Evolutionary conservation across 1,140 invertebrate species (phyloP).

Genomic region (Diabrotica virgifera): DNA sequence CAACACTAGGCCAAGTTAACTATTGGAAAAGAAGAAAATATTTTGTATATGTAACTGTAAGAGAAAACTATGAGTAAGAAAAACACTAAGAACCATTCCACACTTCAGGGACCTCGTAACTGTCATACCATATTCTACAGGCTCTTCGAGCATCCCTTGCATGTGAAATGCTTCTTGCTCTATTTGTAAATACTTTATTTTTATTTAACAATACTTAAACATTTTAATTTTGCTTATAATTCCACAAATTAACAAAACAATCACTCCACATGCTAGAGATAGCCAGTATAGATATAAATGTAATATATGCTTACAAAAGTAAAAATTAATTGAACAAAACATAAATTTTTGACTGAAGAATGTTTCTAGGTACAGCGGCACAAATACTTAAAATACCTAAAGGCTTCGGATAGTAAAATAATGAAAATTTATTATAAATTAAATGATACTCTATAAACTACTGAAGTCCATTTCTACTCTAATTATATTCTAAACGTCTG

Average conservation of each 20-base stretch:
- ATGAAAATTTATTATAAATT: too few relatives aligned
- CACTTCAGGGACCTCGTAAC: slow-evolving; percentile 25
- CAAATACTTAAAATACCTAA: too few relatives aligned
- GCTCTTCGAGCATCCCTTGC: slow-evolving; percentile 21
- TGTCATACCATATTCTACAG: slow-evolving; percentile 21
- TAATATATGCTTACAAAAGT: too few relatives aligned
- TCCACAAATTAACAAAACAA: not conserved
- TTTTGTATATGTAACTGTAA: too few relatives aligned
- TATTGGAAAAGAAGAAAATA: too few relatives aligned
- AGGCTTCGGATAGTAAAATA: too few relatives aligned
- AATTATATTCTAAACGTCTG: slow-evolving; percentile 32
- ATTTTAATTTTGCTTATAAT: too few relatives aligned
- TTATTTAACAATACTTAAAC: not conserved
- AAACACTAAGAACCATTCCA: slow-evolving; percentile 32
- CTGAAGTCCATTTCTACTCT: not conserved
- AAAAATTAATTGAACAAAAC: too few relatives aligned
- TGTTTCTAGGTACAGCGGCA: too few relatives aligned
- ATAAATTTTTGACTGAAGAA: too few relatives aligned
- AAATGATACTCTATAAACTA: not conserved
- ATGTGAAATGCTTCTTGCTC: slow-evolving; percentile 33
- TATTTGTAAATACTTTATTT: not conserved
- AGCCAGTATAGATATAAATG: too few relatives aligned
- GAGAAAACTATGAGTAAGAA: not conserved
- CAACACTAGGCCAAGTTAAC: too few relatives aligned
- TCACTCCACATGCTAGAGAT: slow-evolving; percentile 29